Base-by-base conservation (phyloP, 2,113 vertebrate genomes). In the Plestiodon gilberti region DNA sequence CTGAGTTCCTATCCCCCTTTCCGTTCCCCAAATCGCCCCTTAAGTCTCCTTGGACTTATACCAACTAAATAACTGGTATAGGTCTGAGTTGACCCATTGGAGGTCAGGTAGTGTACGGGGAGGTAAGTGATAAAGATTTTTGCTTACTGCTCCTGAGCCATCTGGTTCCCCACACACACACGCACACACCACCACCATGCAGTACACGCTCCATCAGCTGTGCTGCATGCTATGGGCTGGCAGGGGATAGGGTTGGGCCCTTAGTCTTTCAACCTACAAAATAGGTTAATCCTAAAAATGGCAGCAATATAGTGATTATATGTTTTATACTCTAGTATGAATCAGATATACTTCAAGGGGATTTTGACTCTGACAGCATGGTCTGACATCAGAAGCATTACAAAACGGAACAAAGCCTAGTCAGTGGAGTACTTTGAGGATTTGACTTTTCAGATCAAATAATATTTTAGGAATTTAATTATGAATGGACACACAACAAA, bases 391-490 rank as follows among this genome's bases (percentile, higher is more conserved):
- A 52, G 18, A 69, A 81, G 62, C 43, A 69, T 48, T 55, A 35
- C 11, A n/a, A 38, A 74, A 52, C 9, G 6, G 15, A 74, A 73
- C 25, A 85, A 52, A 38, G 55, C 30, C 55, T 79, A 25, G 6
- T 80, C 67, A 55, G 43, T 64, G 15, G 69, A 74, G 14, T 70
- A 69, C 67, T 71, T 71, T 71, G 70, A 71, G n/a, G 33, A 22
- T 55, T 55, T 52, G 22, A 85, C 25, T 88, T 90, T 87, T 25
- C 22, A 69, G 87, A 82, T 28, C 33, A 73, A 78, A 78, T 78
- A 70, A 62, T 80, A 73, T 80, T 81, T 87, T 28, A 20, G n/a
- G 59, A 55, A 87, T 74, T n/a, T 81, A 87, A 79, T 85, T 79
- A 85, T 59, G 48, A 71, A 8, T 75, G 28, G 13, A 76, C 0